Evolutionary conservation across 2,888 invertebrate species (phyloP), one percentile per base, ranked within the genome.

Genomic region (Cotesia congregata): DNA sequence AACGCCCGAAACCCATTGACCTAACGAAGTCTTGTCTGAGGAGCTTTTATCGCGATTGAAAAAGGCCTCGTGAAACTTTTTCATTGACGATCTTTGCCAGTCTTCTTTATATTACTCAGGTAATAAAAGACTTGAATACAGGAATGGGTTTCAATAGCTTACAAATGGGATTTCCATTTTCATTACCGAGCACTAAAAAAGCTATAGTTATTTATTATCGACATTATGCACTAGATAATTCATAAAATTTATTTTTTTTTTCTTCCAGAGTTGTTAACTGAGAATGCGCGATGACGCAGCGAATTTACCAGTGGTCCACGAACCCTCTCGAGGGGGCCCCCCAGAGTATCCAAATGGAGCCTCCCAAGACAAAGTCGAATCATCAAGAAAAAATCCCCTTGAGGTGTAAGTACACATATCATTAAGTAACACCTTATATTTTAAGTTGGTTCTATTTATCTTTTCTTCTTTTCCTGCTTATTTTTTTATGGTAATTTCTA

Each of bases 241-340:
- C n/a, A 38, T 30, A 1, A 30, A 30, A 30, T 30, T 30, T 30
- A 30, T 30, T 30, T 30, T 30, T 30, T 20, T 30, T 30, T 75
- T 67, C 77, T 85, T 87, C 1, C 86, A 88, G 88, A 84, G 86
- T 86, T 86, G 84, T 86, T 88, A 88, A 87, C 84, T 88, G 84
- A 88, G 88, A 88, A 88, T 88, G 88, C 88, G 85, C 86, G 84
- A 88, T 88, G 88, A 88, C 88, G 83, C 88, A 88, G 87, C 87
- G 88, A 87, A 87, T 88, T 84, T 87, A 87, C 84, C 88, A 88
- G 85, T 88, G 88, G 85, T 87, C 87, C 83, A 85, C 86, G 86
- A 88, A 80, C 82, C 87, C 88, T 83, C 86, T 82, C 85, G 88
- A 88, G 84, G 84, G 81, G 81, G 83, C 83, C 80, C 85, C 79